Evolutionary conservation across 2,888 invertebrate species (phyloP), one percentile per base, ranked within the genome.

Genomic region (Aporophyla lueneburgensis): DNA sequence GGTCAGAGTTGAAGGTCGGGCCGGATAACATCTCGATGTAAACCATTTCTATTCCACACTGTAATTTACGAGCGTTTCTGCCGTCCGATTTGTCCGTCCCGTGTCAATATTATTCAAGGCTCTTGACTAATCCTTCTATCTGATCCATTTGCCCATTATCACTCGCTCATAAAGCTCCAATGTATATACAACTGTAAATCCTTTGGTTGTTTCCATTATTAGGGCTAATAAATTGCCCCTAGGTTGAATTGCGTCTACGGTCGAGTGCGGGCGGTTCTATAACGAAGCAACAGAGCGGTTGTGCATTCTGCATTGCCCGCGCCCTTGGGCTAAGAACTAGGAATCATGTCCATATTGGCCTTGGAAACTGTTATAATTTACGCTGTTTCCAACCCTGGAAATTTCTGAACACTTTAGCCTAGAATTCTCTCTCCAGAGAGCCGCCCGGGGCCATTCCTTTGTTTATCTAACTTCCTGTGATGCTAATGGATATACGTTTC

Each of bases 271-370:
- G 66, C 74, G 62, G 76, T 83, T 80, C 73, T 76, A 80, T 85
- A 82, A 76, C 71, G 63, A 67, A 71, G 80, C 76, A 83, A 76
- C 83, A 68, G 63, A 83, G 81, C 78, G 72, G 71, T 76, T 83
- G 80, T 85, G 79, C 81, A 85, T 81, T 88, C 81, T 82, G 81
- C 81, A 83, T 78, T 71, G 74, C 80, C 54, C 21, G 24, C 58
- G 83, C 83, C 86, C 85, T 87, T 84, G 82, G 83, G 74, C 76
- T 71, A 76, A 74, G 81, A 81, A 84, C 81, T 62, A 78, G 78
- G 69, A 85, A 82, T 84, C 79, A 77, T 83, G 67, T 71, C 75
- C 73, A 65, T 84, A 76, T 78, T 84, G 54, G 62, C 85, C 87
- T 87, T 81, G 78, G 65, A 54, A 84, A 66, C 77, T 80, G 77